Evolutionary conservation across 37 sponge, comb jelly and placozoan genomes (phyloP), one percentile per base, ranked within the genome.

Genomic region (Agelas oroides): DNA sequence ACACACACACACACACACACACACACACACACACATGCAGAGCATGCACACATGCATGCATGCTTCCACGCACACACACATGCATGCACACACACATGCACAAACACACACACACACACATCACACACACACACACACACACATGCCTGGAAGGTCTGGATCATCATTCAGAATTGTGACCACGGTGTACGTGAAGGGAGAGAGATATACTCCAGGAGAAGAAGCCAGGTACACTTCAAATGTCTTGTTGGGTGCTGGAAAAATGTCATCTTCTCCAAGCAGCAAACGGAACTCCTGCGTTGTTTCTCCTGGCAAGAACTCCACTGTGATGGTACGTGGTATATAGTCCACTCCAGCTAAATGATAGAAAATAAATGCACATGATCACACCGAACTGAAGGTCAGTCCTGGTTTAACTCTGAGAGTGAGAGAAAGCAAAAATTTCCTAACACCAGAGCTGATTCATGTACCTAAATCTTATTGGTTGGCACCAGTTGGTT

Each of bases 151-250:
- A 14, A 84, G 35, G 30, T 62, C 55, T 30, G 74, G 75, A 41
- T 84, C 84, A 54, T 66, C 65, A 65, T 74, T 65, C n/a, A 65
- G 34, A 0, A 84, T 75, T 2, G 25, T 62, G 32, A 73, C 65
- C 5, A 53, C 41, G 53, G 75, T 66, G 62, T 13, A 62, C 1
- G 74, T 65, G 15, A 65, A 55, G 2, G 84, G 65, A 31, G 41
- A 54, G 3, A 84, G 33, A 21, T 65, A 65, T 28, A 75, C 65
- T 55, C 84, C 75, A n/a, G 84, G 84, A 33, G 75, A 64, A 5
- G 75, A 65, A 55, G 64, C 60, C 32, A 84, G 25, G 66, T 28
- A 74, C 35, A 84, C 75, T 32, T 84, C 75, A 74, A 84, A 75
- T 31, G 52, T 20, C 74, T 84, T 65, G 17, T 21, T 40, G 5